Conservation (phyloP, 2,797 vertebrate species). For the Micromesistius poutassou region DNA sequence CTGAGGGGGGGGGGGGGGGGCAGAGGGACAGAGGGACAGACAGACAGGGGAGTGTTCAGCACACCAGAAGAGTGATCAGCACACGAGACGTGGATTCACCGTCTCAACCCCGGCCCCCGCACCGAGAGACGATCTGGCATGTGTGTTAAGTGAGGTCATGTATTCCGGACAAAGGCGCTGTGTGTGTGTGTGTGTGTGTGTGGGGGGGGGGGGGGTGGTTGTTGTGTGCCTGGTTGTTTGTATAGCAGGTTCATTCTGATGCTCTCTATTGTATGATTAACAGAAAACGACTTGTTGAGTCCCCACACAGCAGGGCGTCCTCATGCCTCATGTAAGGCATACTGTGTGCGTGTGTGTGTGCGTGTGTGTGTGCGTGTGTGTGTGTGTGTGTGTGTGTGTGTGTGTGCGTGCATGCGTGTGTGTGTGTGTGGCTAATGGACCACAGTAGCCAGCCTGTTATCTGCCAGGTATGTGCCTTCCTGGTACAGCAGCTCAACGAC, state of each 20-base stretch:
- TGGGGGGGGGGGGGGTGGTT: neutral
- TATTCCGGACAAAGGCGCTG: neutral
- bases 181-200: neutral
- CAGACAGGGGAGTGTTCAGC: neutral
- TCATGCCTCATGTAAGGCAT: neutral
- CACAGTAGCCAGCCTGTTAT: slow-evolving; percentile 60
- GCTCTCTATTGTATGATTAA: slow-evolving; percentile 32
- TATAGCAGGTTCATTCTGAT: neutral
- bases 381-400: neutral
- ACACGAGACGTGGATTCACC: neutral
- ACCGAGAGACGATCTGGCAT: neutral
- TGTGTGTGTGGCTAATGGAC: slow-evolving; percentile 23
- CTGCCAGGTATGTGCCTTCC: slow-evolving; percentile 22
- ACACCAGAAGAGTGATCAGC: no score
- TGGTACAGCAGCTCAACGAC: slow-evolving; percentile 41
- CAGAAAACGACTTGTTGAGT: slow-evolving; percentile 18
- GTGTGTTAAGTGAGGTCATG: neutral
- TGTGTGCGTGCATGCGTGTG: slow-evolving; percentile 2
- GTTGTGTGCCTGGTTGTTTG: neutral
- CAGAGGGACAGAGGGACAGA: no score
- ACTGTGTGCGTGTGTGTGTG: neutral
- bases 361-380: neutral
- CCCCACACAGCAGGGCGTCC: neutral
- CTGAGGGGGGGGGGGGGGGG: slow-evolving; percentile 31
- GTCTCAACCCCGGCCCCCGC: neutral